Evolutionary conservation across 1,140 invertebrate genomes (phyloP).

Genomic region (Pinna nobilis): DNA sequence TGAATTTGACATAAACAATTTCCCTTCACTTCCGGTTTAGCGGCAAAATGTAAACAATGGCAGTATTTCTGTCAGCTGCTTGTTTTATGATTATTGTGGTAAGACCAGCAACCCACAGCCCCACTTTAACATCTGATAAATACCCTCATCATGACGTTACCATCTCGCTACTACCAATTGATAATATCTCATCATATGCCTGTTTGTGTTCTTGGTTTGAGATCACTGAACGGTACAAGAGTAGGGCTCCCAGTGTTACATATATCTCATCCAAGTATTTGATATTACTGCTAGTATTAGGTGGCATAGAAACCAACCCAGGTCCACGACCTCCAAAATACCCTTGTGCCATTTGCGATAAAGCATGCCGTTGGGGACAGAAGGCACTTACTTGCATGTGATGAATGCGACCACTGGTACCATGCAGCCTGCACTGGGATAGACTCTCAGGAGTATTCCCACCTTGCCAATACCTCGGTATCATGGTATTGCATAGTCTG

Average conservation of each 20-base stretch:
- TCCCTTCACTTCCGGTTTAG: too few species aligned
- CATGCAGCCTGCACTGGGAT: not conserved
- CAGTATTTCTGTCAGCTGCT: too few species aligned
- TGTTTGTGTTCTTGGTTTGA: too few species aligned
- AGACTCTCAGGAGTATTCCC: not conserved
- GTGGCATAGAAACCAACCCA: not conserved
- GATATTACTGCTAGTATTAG: not conserved
- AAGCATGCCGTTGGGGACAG: not conserved
- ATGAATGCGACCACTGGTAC: not conserved
- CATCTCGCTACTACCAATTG: too few species aligned
- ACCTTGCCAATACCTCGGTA: not conserved
- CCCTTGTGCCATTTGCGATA: not conserved
- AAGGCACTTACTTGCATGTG: not conserved
- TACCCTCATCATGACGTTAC: too few species aligned
- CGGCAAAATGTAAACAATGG: too few species aligned
- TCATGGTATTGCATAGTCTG: not conserved
- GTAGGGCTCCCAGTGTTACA: not conserved
- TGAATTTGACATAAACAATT: too few species aligned
- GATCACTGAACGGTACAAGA: too few species aligned
- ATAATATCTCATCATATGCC: too few species aligned
- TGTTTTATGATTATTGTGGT: too few species aligned
- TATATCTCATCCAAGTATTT: not conserved
- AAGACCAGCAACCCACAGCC: too few species aligned
- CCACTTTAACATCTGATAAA: too few species aligned
- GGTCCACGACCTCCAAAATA: conserved; percentile 4